Evolutionary conservation across 1,140 invertebrate species (phyloP), one percentile per base, ranked within the genome.

Genomic region (Danaus plexippus): DNA sequence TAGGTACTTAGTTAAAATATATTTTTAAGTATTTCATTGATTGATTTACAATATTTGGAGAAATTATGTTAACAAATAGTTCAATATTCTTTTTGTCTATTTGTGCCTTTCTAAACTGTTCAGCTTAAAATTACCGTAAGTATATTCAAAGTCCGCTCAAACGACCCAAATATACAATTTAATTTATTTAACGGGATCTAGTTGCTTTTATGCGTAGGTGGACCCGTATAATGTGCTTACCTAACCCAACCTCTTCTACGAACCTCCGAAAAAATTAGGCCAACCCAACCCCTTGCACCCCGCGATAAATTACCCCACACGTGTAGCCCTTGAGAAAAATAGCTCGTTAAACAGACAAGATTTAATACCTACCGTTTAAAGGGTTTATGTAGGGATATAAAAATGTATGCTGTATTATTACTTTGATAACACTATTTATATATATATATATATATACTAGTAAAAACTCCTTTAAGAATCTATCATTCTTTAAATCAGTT

Each of bases 251-350:
- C 67, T 71, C 73, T 80, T 78, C 67, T 66, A 59, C 58, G 53
- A 61, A 71, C 69, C 79, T 77, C 61, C 60, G 62, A 76, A 81
- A 82, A 79, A 85, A 85, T 80, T 79, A 79, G 82, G 78, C 64
- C 77, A 79, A 59, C 69, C 67, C 66, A 63, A 51, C 65, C 63
- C 55, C 61, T 60, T 64, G 47, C 64, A 65, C 65, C 69, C 67
- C 67, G 52, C 70, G 69, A 77, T 79, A 80, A 80, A 65, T 75
- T 76, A 73, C 69, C 80, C 73, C 61, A 65, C 70, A 72, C 68
- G 67, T 67, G 62, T 65, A 77, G 67, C 83, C 80, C 77, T 86
- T 86, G 83, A 86, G 80, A 84, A 86, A 86, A 84, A 86, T 86
- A 78, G 78, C 77, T 80, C 73, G 78, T 71, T 81, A 83, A 81